phyloP scores from a whole-genome alignment of 2,113 vertebrate species.

The Cygnus atratus region DNA sequence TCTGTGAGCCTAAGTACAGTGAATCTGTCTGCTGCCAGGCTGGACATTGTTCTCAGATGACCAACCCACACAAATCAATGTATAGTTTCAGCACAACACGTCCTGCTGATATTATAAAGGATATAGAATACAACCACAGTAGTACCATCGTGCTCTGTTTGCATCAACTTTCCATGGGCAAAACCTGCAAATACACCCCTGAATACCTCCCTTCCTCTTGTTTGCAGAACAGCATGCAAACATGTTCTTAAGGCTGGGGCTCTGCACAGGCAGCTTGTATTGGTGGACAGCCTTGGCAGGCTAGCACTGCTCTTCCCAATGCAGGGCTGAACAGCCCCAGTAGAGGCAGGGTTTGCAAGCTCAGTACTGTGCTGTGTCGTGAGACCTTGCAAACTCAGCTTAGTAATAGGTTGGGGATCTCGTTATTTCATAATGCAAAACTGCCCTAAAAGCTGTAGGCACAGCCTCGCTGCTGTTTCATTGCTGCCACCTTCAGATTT shows the following conservation, averaged over 20 bases:
- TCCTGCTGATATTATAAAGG: background rate
- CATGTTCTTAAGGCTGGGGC: background rate
- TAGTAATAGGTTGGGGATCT: background rate
- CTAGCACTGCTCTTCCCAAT: background rate
- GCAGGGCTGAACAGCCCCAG: background rate
- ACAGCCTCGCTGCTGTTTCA: background rate
- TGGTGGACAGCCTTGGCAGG: background rate
- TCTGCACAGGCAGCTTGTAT: background rate
- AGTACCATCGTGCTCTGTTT: background rate
- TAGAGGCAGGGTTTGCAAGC: background rate
- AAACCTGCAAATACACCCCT: background rate
- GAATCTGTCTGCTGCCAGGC: background rate
- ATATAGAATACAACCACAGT: background rate
- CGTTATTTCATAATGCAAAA: background rate
- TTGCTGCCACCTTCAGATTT: slow-evolving; percentile 59
- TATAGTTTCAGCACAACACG: background rate
- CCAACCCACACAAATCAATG: slow-evolving; percentile 37
- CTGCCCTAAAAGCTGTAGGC: background rate
- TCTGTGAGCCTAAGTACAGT: slow-evolving; percentile 6
- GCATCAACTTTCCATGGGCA: background rate
- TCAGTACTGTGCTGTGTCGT: accelerated
- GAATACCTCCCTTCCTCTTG: background rate
- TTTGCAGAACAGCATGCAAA: background rate
- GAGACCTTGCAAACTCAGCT: background rate
- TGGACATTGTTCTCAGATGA: slow-evolving; percentile 41